A percentile compares a stretch with the other conserved stretches of the same genome.
phyloP scores from a whole-genome alignment of 2,888 invertebrate species.

The Ditylenchus weischeri region DNA sequence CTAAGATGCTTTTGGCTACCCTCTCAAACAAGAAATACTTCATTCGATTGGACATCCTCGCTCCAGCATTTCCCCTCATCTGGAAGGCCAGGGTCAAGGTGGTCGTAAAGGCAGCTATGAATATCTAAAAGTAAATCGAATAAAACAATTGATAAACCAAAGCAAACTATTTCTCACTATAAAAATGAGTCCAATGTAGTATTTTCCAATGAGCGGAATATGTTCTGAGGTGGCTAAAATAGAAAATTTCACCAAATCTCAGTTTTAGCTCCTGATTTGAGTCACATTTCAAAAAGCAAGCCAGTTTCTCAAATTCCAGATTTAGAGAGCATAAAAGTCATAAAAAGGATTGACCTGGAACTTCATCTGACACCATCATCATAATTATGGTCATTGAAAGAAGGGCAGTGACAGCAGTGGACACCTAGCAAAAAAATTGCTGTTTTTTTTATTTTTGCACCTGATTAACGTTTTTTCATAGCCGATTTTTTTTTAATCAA shows the following conservation, averaged over 20 bases:
- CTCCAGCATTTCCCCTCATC: conserved; percentile 52
- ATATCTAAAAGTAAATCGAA: conserved; percentile 30
- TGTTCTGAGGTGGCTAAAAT: conserved; percentile 52
- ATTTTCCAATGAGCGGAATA: conserved; percentile 53
- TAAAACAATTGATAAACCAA: background rate
- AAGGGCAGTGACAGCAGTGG: conserved; percentile 41
- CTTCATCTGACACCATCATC: conserved; percentile 52
- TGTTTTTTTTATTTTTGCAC: too few species aligned
- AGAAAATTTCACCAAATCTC: background rate
- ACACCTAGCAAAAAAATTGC: background rate
- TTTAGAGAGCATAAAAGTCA: too few species aligned
- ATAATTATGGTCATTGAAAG: conserved; percentile 56
- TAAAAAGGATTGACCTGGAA: conserved; percentile 28
- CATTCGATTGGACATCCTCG: conserved; percentile 42
- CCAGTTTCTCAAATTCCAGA: too few species aligned
- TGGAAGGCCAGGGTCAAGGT: conserved; percentile 52
- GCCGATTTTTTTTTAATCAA: too few species aligned
- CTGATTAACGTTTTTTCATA: too few species aligned
- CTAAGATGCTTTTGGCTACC: conserved; percentile 32
- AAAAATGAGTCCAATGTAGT: conserved; percentile 55
- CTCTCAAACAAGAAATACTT: conserved; percentile 47
- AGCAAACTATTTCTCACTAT: conserved; percentile 20
- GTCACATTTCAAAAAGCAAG: too few species aligned
- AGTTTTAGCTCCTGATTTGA: too few species aligned
- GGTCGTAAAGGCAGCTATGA: conserved; percentile 53